These are phyloP conservation scores for Smithornis capensis DNA, from an alignment of 2,113 vertebrate genomes.

Conservation along the genomic window DNA sequence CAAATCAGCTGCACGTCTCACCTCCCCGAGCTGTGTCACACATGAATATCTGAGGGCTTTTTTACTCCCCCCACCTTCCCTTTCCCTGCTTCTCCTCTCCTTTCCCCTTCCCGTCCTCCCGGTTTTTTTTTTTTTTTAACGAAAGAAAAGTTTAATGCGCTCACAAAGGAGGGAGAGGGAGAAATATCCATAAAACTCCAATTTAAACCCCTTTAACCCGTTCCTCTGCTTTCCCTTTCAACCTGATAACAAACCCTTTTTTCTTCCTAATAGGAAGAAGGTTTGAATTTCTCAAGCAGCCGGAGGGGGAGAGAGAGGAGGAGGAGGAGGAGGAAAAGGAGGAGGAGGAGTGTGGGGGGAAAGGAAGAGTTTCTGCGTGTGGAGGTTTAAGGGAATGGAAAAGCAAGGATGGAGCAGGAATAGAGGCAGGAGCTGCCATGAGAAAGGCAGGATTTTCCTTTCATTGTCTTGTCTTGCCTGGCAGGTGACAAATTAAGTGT, in stretches of 20 bases:
- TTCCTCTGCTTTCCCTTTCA: slow-evolving; percentile 38
- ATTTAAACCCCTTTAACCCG: slow-evolving; percentile 45
- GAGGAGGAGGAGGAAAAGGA: background rate
- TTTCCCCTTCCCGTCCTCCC: slow-evolving; percentile 56
- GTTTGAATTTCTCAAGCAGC: slow-evolving; percentile 47
- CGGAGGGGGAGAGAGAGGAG: background rate
- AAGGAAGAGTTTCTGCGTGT: background rate
- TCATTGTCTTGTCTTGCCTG: background rate
- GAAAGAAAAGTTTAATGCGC: slow-evolving; percentile 61
- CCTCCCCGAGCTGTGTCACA: slow-evolving; percentile 67
- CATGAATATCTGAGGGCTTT: slow-evolving; percentile 64
- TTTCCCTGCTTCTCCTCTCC: slow-evolving; percentile 74
- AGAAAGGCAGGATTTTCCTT: background rate
- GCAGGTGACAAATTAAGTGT: background rate
- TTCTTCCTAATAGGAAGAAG: slow-evolving; percentile 54
- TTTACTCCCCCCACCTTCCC: slow-evolving; percentile 42
- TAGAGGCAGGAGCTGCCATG: background rate
- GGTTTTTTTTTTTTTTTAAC: slow-evolving; percentile 81
- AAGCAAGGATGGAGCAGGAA: background rate
- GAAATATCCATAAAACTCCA: slow-evolving; percentile 69
- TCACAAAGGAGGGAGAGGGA: slow-evolving; percentile 23
- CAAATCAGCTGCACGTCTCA: slow-evolving; percentile 64
- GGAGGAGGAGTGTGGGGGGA: background rate
- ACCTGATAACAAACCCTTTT: slow-evolving; percentile 13
- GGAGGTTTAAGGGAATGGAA: background rate